Conservation (phyloP, 1,140 invertebrate genomes). For the Phortica variegata region DNA sequence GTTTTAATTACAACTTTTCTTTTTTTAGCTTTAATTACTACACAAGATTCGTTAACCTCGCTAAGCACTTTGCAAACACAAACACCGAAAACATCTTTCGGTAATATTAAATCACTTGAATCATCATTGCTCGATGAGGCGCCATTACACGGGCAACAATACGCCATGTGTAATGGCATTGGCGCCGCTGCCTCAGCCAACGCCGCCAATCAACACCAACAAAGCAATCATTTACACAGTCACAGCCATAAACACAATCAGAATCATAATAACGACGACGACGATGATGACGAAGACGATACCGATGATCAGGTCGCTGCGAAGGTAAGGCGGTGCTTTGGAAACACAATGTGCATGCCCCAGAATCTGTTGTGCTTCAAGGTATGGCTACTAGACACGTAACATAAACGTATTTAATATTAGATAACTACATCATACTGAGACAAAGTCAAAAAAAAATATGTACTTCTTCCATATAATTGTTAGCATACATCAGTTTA, state of each 20-base stretch:
- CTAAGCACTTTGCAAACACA: constrained; percentile 36
- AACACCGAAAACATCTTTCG: constrained; percentile 23
- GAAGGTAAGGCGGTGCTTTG: constrained; percentile 70
- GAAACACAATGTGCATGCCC: constrained; percentile 68
- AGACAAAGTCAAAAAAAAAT: too few relatives aligned
- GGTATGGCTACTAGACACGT: constrained; percentile 62
- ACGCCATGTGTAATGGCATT: constrained; percentile 27
- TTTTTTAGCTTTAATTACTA: constrained; percentile 30
- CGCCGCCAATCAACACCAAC: too few relatives aligned
- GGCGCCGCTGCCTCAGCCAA: too few relatives aligned
- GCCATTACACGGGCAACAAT: too few relatives aligned
- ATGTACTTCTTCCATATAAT: too few relatives aligned
- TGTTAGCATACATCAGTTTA: too few relatives aligned
- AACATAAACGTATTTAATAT: constrained; percentile 56
- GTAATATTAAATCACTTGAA: not conserved
- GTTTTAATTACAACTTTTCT: not conserved
- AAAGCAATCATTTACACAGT: too few relatives aligned
- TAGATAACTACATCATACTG: constrained; percentile 26
- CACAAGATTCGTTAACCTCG: constrained; percentile 39
- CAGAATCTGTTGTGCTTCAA: constrained; percentile 74
- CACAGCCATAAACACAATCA: too few relatives aligned
- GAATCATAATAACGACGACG: constrained; percentile 10
- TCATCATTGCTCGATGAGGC: not conserved
- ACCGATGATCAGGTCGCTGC: constrained; percentile 39
- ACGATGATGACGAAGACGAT: constrained; percentile 25